Base-by-base conservation (phyloP, 2,888 invertebrate genomes). In the Hydraecia micacea region DNA sequence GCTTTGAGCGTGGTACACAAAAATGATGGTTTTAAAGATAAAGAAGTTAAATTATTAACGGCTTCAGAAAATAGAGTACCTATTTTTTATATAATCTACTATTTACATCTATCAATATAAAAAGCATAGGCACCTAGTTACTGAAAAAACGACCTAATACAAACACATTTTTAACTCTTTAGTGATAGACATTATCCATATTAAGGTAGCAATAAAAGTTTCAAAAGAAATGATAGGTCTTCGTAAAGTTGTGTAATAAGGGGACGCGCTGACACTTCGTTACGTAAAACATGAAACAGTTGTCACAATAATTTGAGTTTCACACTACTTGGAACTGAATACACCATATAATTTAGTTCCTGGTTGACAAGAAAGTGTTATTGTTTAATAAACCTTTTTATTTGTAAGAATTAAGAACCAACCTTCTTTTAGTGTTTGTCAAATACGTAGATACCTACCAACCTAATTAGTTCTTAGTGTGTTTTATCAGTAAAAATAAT, bases 231-330 rank as follows among this genome's bases (percentile, higher is more conserved):
- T 92, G 73, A 92, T 88, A 91, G 90, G 90, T 88, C 87, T 87
- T 80, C 83, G 85, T 78, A 75, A 87, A 89, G 87, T 88, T 87
- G 67, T 73, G 72, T 87, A 86, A 86, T 68, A 72, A 83, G 75
- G 87, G 85, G 85, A 77, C 80, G 73, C 84, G 86, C 87, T 90
- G 89, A 91, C 91, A 91, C 91, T 84, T 81, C 72, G 83, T 92
- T 90, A 85, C 85, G 87, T 89, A 87, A 88, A 90, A 89, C 88
- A 88, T 89, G 88, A 88, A 90, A 90, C 88, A 90, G 84, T 91
- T 91, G 91, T 92, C 91, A 91, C 89, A 91, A 90, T 91, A 91
- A 90, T 90, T 91, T 88, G 86, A 91, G 90, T 91, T 91, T 91
- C 88, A 91, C 90, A 90, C 89, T 88, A 86, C 77, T 90, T 88